These are phyloP conservation scores for Toxonevra muliebris DNA, from an alignment of 2,888 invertebrate genomes.

Conservation along the genomic window DNA sequence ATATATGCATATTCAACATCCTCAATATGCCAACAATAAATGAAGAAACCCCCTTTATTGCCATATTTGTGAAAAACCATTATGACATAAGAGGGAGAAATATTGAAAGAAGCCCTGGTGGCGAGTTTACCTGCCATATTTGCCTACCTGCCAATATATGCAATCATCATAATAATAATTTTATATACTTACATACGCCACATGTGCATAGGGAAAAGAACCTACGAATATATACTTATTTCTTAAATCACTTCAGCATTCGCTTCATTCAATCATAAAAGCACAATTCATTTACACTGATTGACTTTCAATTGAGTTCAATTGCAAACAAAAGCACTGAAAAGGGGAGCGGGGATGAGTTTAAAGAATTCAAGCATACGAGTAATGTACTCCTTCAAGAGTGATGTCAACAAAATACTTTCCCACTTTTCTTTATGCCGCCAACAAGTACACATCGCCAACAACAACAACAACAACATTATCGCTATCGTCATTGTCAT, in stretches of 20 bases:
- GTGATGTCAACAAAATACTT: constrained; percentile 12
- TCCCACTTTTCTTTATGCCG: constrained; percentile 13
- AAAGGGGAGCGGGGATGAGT: neutral
- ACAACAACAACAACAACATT: constrained; percentile 28
- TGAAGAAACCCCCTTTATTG: neutral
- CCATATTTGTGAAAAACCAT: neutral
- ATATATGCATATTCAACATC: too few species aligned
- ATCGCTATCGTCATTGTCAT: constrained; percentile 19
- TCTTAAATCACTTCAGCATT: neutral
- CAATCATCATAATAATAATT: neutral
- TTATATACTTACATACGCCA: neutral
- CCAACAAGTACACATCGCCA: constrained; percentile 12
- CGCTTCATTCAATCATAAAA: constrained; percentile 19
- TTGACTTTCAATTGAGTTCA: constrained; percentile 34
- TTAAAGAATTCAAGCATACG: neutral
- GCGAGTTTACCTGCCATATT: neutral
- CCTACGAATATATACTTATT: neutral
- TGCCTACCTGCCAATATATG: neutral
- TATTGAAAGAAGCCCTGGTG: too few species aligned
- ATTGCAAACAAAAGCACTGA: constrained; percentile 21
- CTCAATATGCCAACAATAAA: too few species aligned
- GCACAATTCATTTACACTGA: constrained; percentile 34
- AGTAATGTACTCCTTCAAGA: neutral
- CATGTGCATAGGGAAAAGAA: neutral
- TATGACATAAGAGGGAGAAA: neutral